phyloP scores from a whole-genome alignment of 1,140 invertebrate genomes.

The Drosophila nebulosa region DNA sequence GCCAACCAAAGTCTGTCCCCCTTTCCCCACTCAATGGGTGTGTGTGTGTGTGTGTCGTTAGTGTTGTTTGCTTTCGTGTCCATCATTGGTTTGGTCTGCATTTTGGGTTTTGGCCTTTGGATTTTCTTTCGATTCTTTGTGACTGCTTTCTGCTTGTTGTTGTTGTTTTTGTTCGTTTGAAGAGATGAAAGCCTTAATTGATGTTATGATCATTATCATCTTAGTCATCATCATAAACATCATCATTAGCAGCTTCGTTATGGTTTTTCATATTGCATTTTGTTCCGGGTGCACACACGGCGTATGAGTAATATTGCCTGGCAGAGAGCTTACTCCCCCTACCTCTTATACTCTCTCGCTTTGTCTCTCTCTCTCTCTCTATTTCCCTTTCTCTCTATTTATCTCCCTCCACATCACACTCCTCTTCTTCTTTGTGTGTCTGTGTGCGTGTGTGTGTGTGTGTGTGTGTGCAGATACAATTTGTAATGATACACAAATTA shows the following conservation, averaged over 20 bases:
- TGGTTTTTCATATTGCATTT: conserved; percentile 30
- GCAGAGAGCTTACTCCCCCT: neutral
- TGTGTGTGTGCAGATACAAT: conserved; percentile 64
- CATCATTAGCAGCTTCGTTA: conserved; percentile 31
- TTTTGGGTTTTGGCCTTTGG: conserved; percentile 4
- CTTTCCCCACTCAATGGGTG: conserved; percentile 7
- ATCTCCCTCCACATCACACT: no score
- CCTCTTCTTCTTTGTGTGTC: conserved; percentile 1
- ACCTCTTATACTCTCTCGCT: neutral
- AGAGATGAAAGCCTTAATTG: conserved; percentile 63
- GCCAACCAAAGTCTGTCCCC: neutral
- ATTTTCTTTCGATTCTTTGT: conserved; percentile 5
- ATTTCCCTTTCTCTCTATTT: neutral
- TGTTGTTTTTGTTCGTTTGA: conserved; percentile 53
- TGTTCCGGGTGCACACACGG: conserved; percentile 49
- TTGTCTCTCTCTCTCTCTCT: neutral
- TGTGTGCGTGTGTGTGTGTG: conserved; percentile 18
- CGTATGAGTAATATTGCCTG: conserved; percentile 54
- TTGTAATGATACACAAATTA: conserved; percentile 81
- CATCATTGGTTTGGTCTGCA: conserved; percentile 2
- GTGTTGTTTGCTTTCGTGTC: conserved; percentile 5
- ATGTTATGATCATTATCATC: conserved; percentile 68
- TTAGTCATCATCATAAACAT: neutral
- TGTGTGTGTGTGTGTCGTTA: conserved; percentile 3
- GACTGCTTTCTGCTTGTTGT: conserved; percentile 41